These are phyloP conservation scores for Pomacea canaliculata DNA, from an alignment of 2,888 invertebrate species.

Conservation along the genomic window DNA sequence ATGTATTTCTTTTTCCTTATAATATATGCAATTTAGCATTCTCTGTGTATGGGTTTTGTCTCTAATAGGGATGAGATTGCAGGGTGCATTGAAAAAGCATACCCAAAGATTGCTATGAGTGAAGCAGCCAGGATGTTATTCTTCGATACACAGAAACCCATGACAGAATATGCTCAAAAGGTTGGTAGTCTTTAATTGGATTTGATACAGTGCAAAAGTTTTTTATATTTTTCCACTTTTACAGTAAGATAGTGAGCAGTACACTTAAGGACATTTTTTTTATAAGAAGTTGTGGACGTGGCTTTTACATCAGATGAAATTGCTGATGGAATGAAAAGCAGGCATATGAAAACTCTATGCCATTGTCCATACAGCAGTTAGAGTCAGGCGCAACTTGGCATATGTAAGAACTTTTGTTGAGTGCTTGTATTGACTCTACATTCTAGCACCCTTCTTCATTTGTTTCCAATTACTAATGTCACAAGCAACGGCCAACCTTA, in stretches of 20 bases:
- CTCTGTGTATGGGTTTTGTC: not conserved
- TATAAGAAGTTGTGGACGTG: too few relatives aligned
- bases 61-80: slow-evolving; percentile 74
- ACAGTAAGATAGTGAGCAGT: too few relatives aligned
- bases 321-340: not conserved
- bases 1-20: too few relatives aligned
- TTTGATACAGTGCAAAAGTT: too few relatives aligned
- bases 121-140: slow-evolving; percentile 93
- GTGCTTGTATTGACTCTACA: not conserved
- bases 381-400: slow-evolving; percentile 14
- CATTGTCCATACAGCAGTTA: slow-evolving; percentile 12
- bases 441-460: too few relatives aligned
- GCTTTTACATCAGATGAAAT: too few relatives aligned
- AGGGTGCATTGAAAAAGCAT: slow-evolving; percentile 95
- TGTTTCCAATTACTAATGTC: too few relatives aligned
- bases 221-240: too few relatives aligned
- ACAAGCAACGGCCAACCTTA: too few relatives aligned
- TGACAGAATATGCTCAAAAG: slow-evolving; percentile 84
- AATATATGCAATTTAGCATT: too few relatives aligned
- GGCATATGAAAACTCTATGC: not conserved
- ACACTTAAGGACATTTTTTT: too few relatives aligned
- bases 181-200: slow-evolving; percentile 68
- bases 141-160: slow-evolving; percentile 81
- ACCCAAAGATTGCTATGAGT: slow-evolving; percentile 86
- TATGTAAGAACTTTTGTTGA: not conserved